Evolutionary conservation across 2,888 invertebrate genomes (phyloP).

Genomic region (Coronaproctus castanopsis): DNA sequence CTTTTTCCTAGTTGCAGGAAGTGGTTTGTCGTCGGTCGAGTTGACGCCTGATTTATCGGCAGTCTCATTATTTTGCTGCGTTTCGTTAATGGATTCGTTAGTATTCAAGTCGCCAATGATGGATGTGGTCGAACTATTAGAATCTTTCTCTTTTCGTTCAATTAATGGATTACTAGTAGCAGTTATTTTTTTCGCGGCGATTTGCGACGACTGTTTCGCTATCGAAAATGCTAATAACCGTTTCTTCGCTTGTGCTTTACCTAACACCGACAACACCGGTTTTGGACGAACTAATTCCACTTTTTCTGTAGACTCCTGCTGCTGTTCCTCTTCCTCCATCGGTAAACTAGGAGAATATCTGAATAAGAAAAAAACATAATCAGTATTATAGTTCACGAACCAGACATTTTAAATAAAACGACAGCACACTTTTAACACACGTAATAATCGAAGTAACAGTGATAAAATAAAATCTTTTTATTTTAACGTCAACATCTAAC

Average conservation of each 20-base stretch:
- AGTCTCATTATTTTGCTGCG: too few species aligned
- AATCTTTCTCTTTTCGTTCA: not conserved
- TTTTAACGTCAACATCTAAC: too few species aligned
- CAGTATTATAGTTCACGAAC: too few species aligned
- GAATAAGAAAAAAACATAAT: too few species aligned
- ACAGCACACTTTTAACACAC: too few species aligned
- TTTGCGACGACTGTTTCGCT: constrained; percentile 13
- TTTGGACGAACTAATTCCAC: not conserved
- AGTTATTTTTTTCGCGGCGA: constrained; percentile 8
- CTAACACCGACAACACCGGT: constrained; percentile 10
- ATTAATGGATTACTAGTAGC: not conserved
- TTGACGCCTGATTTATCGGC: not conserved
- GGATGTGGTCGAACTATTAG: not conserved
- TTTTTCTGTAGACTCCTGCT: not conserved
- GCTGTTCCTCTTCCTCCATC: constrained; percentile 12
- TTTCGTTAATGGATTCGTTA: too few species aligned
- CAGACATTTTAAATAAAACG: too few species aligned
- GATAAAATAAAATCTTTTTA: too few species aligned
- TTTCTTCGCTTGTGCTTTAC: constrained; percentile 17
- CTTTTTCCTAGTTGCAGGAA: too few species aligned
- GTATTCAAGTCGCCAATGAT: not conserved
- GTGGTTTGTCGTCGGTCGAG: not conserved
- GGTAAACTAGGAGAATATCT: constrained; percentile 13
- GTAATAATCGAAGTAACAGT: too few species aligned
- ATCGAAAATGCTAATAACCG: constrained; percentile 17